Percentiles rank a stretch among this genome's conserved stretches.
These are phyloP conservation scores for Xylocopa sonorina DNA, from an alignment of 1,140 invertebrate genomes.

Conservation along the genomic window DNA sequence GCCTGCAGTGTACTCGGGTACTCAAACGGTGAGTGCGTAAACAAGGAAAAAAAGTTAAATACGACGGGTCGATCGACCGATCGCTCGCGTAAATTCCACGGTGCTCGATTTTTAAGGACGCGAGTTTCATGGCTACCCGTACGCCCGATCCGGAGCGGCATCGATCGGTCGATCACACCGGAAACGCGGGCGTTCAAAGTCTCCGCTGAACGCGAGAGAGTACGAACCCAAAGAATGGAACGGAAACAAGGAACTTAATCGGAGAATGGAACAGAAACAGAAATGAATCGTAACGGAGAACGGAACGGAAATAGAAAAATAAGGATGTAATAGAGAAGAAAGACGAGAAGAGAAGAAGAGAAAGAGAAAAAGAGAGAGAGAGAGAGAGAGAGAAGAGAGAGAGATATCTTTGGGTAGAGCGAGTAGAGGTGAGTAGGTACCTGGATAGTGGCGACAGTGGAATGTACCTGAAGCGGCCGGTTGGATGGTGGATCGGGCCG, in stretches of 20 bases:
- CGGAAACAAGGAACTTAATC: slow-evolving; percentile 9
- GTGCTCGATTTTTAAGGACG: no score
- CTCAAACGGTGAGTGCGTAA: slow-evolving; percentile 38
- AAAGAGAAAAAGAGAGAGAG: slow-evolving; percentile 17
- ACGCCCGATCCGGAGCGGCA: no score
- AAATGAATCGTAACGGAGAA: slow-evolving; percentile 1
- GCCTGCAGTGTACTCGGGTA: slow-evolving; percentile 49
- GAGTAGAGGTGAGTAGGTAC: slow-evolving; percentile 84
- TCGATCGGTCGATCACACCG: slow-evolving; percentile 46
- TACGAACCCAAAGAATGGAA: not conserved
- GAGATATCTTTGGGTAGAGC: slow-evolving; percentile 78
- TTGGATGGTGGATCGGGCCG: slow-evolving; percentile 95
- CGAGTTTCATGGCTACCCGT: no score
- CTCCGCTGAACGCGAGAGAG: slow-evolving; percentile 11
- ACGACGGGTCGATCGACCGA: slow-evolving; percentile 37
- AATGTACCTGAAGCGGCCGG: slow-evolving; percentile 95
- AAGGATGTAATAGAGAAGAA: not conserved
- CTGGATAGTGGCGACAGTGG: slow-evolving; percentile 87
- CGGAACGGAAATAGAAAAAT: not conserved
- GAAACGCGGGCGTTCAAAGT: slow-evolving; percentile 23
- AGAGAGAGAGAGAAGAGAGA: slow-evolving; percentile 46
- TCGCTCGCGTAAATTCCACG: not conserved
- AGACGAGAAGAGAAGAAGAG: not conserved
- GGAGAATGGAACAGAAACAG: not conserved
- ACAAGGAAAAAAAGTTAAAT: slow-evolving; percentile 9